Evolutionary conservation across 2,888 invertebrate species (phyloP).

Genomic region (Drosophila cognata): DNA sequence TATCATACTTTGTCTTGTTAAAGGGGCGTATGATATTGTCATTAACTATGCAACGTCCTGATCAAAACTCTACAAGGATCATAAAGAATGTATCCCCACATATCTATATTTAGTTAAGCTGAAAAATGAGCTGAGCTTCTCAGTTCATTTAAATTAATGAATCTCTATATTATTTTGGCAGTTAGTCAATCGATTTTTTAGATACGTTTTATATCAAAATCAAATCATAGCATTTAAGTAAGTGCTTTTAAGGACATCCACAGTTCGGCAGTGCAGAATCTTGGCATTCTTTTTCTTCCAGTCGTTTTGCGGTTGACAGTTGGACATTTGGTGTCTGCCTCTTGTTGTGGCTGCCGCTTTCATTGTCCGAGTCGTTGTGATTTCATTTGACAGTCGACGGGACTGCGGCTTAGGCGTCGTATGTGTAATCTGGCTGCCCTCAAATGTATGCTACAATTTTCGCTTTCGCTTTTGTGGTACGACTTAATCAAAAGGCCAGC

Average conservation of each 20-base stretch:
- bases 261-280: not conserved
- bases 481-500: constrained; percentile 63
- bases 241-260: constrained; percentile 14
- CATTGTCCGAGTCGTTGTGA: constrained; percentile 51
- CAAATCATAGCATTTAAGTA: not conserved
- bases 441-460: constrained; percentile 46
- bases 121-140: not conserved
- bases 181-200: not conserved
- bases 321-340: constrained; percentile 29
- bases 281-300: not conserved
- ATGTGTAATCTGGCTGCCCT: constrained; percentile 41
- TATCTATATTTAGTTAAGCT: not conserved
- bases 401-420: constrained; percentile 32
- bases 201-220: not conserved
- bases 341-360: constrained; percentile 11
- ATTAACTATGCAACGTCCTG: not conserved
- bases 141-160: not conserved
- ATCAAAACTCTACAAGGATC: not conserved
- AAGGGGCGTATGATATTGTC: no score
- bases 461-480: constrained; percentile 4
- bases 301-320: constrained; percentile 57
- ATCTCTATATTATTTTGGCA: not conserved
- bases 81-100: not conserved
- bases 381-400: constrained; percentile 48
- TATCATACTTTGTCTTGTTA: not conserved